Percentiles rank a stretch among this genome's conserved stretches.
phyloP scores from a whole-genome alignment of 2,888 invertebrate genomes.

The Cremastobaeus sp. region DNA sequence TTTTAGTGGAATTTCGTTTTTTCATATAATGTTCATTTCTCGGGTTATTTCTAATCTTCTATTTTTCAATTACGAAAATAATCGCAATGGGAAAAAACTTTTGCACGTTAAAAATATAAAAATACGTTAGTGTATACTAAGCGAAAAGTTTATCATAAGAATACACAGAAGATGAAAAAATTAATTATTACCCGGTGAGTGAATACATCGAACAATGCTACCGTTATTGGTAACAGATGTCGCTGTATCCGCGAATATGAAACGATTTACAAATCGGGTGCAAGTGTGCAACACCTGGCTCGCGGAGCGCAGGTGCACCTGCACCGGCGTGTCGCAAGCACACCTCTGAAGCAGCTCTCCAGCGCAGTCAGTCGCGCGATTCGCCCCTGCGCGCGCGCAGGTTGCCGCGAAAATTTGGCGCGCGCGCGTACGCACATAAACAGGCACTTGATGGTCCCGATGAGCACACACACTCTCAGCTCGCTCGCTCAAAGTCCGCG shows the following conservation, averaged over 20 bases:
- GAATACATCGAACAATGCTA: no score
- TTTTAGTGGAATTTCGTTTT: no score
- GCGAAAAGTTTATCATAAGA: no score
- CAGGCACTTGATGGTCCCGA: not conserved
- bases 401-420: constrained; percentile 18
- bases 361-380: constrained; percentile 3
- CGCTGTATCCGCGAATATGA: not conserved
- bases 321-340: constrained; percentile 17
- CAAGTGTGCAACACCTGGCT: constrained; percentile 5
- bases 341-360: constrained; percentile 7
- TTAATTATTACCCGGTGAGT: no score
- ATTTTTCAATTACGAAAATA: no score
- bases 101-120: no score
- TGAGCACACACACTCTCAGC: constrained; percentile 4
- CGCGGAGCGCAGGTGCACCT: constrained; percentile 11
- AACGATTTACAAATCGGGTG: no score
- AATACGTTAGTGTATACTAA: no score
- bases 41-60: no score
- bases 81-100: no score
- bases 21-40: no score
- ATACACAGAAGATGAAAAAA: no score
- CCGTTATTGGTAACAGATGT: constrained; percentile 5
- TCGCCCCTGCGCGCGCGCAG: constrained; percentile 23
- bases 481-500: constrained; percentile 56
- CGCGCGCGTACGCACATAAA: not conserved